phyloP scores from a whole-genome alignment of 1,140 invertebrate species.

The Drosophila truncata region DNA sequence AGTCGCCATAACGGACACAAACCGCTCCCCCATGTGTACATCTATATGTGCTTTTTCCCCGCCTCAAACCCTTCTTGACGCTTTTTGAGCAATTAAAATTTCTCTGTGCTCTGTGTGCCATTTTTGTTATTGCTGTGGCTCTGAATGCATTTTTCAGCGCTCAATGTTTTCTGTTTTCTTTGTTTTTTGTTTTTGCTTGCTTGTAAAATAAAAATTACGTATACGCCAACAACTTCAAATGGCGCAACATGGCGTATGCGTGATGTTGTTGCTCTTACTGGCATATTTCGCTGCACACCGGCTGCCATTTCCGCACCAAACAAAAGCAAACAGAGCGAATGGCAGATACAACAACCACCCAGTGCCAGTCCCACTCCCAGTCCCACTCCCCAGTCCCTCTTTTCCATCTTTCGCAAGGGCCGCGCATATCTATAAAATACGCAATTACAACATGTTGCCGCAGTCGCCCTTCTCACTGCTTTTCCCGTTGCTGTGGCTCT shows the following conservation, averaged over 20 bases:
- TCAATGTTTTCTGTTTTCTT: conserved; percentile 45
- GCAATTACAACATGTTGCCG: conserved; percentile 82
- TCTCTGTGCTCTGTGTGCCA: conserved; percentile 57
- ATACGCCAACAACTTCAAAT: conserved; percentile 80
- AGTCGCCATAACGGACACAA: conserved; percentile 44
- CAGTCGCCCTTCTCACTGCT: conserved; percentile 53
- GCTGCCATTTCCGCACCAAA: conserved; percentile 79
- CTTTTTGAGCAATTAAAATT: conserved; percentile 82
- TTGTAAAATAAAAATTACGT: conserved; percentile 81
- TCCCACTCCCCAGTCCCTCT: neutral
- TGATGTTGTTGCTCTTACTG: conserved; percentile 43
- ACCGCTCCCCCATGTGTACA: neutral
- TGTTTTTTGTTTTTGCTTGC: conserved; percentile 60
- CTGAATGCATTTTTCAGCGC: conserved; percentile 62
- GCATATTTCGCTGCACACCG: conserved; percentile 75
- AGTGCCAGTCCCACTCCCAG: neutral
- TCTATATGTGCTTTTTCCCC: neutral
- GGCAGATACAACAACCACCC: conserved; percentile 48
- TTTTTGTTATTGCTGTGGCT: conserved; percentile 56
- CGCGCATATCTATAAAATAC: conserved; percentile 77
- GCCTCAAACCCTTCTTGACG: conserved; percentile 19
- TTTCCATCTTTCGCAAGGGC: conserved; percentile 19
- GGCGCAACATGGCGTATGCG: conserved; percentile 75
- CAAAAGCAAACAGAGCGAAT: conserved; percentile 68
- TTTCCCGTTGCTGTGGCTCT: conserved; percentile 32